phyloP scores from a whole-genome alignment of 2,797 vertebrate genomes.

The Babyrousa celebensis region DNA sequence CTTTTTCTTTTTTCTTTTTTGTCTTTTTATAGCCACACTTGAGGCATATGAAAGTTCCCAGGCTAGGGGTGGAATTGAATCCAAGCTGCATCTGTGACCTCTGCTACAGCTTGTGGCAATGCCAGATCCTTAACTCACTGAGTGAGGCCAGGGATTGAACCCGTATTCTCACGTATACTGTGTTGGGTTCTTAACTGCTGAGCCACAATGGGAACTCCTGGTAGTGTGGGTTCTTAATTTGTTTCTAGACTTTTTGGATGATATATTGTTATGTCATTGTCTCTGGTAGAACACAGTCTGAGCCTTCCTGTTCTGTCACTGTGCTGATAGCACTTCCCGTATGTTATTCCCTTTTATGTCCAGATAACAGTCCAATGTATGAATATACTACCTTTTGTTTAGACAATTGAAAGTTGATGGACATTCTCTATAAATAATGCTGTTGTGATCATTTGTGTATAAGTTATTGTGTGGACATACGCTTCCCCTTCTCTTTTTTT shows the following conservation, averaged over 20 bases:
- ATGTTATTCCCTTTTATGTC: not conserved
- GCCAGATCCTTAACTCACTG: too few relatives aligned
- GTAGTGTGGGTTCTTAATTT: not conserved
- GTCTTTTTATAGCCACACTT: too few relatives aligned
- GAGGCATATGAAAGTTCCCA: too few relatives aligned
- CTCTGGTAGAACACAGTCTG: not conserved
- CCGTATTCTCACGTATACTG: too few relatives aligned
- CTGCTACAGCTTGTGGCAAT: too few relatives aligned
- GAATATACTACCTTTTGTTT: not conserved
- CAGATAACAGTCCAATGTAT: not conserved
- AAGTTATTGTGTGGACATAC: not conserved
- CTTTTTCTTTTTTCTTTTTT: too few relatives aligned
- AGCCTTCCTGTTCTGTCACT: not conserved
- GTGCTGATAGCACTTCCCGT: not conserved
- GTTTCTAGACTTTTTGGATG: not conserved
- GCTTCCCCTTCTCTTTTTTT: not conserved
- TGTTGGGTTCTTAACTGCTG: too few relatives aligned
- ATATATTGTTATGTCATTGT: not conserved
- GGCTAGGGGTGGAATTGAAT: too few relatives aligned
- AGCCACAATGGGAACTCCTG: too few relatives aligned
- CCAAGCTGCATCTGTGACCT: too few relatives aligned
- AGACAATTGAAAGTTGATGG: not conserved
- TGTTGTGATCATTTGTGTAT: not conserved
- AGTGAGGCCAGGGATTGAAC: too few relatives aligned
- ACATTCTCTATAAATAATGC: not conserved